phyloP scores from a whole-genome alignment of 2,113 vertebrate species.

The Trochalopteron elliotii region DNA sequence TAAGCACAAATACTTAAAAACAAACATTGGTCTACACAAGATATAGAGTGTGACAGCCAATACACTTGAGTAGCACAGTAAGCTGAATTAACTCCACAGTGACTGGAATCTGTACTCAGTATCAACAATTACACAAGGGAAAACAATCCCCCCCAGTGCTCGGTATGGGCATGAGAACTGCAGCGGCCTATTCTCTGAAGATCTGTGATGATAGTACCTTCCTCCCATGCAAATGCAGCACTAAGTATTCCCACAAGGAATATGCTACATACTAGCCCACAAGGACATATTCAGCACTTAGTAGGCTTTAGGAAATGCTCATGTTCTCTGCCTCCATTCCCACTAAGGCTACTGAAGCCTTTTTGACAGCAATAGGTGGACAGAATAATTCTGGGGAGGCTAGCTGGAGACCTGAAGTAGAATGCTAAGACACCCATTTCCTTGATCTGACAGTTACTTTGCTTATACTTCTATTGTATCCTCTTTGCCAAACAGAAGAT shows the following conservation, averaged over 20 bases:
- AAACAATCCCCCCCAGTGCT: neutral
- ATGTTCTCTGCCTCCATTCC: neutral
- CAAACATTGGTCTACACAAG: neutral
- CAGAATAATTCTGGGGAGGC: neutral
- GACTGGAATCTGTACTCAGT: neutral
- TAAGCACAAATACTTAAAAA: conserved; percentile 17
- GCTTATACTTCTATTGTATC: neutral
- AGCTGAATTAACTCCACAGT: neutral
- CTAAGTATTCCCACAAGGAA: neutral
- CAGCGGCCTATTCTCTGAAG: neutral
- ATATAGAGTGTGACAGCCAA: neutral
- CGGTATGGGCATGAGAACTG: neutral
- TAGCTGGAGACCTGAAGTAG: neutral
- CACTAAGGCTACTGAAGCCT: neutral
- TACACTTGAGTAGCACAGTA: neutral
- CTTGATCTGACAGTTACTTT: neutral
- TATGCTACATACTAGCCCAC: neutral
- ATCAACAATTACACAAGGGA: neutral
- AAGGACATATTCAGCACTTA: neutral
- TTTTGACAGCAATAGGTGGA: neutral
- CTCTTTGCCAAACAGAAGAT: neutral
- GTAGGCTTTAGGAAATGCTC: neutral
- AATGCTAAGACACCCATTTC: neutral
- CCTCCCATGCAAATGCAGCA: accelerated
- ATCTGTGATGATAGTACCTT: neutral